A percentile compares a stretch with the other conserved stretches of the same genome.
Evolutionary conservation across 2,888 invertebrate species (phyloP).

Genomic region (Nephrocerus scutellatus): DNA sequence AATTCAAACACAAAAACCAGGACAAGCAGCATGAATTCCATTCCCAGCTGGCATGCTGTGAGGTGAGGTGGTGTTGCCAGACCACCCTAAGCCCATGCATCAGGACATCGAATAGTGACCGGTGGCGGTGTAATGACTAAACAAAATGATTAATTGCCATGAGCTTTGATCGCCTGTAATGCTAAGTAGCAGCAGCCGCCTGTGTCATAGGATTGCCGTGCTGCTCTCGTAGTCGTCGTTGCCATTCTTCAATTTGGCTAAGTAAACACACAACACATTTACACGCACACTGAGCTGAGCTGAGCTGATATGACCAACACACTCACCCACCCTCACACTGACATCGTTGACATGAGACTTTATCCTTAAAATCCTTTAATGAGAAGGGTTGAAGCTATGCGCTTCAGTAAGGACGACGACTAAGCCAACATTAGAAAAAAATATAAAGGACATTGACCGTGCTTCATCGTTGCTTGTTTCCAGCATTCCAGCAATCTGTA

Average conservation of each 20-base stretch:
- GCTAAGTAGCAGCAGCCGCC: conserved; percentile 15
- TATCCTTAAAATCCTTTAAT: conserved; percentile 42
- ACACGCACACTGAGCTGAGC: conserved; percentile 15
- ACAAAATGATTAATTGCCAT: conserved; percentile 49
- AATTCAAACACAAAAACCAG: too few relatives aligned
- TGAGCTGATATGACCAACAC: conserved; percentile 14
- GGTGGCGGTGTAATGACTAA: conserved; percentile 32
- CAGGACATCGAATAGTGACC: too few relatives aligned
- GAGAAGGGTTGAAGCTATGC: conserved; percentile 39
- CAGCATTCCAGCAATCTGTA: too few relatives aligned
- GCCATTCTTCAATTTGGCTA: conserved; percentile 38
- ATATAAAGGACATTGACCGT: too few relatives aligned
- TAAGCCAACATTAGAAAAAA: too few relatives aligned
- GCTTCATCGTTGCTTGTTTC: too few relatives aligned
- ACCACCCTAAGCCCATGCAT: too few relatives aligned
- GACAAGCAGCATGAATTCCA: too few relatives aligned
- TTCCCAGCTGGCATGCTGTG: too few relatives aligned
- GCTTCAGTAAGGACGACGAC: background rate
- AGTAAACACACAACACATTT: conserved; percentile 34
- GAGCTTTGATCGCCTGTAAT: conserved; percentile 45
- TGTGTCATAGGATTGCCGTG: conserved; percentile 32
- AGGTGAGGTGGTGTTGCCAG: too few relatives aligned
- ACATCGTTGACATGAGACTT: conserved; percentile 13
- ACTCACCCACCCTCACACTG: conserved; percentile 13
- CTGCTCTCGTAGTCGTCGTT: conserved; percentile 9